These are phyloP conservation scores for Nebria ingens DNA, from an alignment of 1,140 invertebrate species.

Conservation along the genomic window DNA sequence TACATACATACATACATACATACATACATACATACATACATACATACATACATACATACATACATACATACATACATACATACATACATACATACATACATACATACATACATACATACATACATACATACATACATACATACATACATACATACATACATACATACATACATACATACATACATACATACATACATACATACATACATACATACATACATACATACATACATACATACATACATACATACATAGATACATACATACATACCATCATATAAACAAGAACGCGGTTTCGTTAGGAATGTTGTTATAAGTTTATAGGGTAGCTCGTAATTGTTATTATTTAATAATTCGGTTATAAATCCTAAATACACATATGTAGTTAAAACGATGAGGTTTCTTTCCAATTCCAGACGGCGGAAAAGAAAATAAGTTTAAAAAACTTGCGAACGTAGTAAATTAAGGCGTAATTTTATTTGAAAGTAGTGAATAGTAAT, in stretches of 20 bases:
- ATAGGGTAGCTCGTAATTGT: too few relatives aligned
- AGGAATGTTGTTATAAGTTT: too few relatives aligned
- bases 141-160: constrained; percentile 1
- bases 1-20: not conserved
- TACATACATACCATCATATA: not conserved
- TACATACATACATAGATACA: constrained; percentile 3
- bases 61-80: not conserved
- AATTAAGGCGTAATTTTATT: not conserved
- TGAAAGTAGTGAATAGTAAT: too few relatives aligned
- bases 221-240: constrained; percentile 1
- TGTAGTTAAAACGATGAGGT: too few relatives aligned
- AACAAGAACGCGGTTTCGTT: not conserved
- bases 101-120: not conserved
- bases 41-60: constrained; percentile 1
- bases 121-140: not conserved
- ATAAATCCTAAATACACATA: too few relatives aligned
- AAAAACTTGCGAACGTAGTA: too few relatives aligned
- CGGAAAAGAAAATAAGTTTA: too few relatives aligned
- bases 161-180: not conserved
- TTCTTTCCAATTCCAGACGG: too few relatives aligned
- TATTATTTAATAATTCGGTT: too few relatives aligned
- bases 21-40: not conserved
- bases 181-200: not conserved
- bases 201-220: constrained; percentile 1
- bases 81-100: too few relatives aligned